Evolutionary conservation across 37 sponge, comb jelly and placozoan genomes (phyloP).

Genomic region (Eunapius fragilis): DNA sequence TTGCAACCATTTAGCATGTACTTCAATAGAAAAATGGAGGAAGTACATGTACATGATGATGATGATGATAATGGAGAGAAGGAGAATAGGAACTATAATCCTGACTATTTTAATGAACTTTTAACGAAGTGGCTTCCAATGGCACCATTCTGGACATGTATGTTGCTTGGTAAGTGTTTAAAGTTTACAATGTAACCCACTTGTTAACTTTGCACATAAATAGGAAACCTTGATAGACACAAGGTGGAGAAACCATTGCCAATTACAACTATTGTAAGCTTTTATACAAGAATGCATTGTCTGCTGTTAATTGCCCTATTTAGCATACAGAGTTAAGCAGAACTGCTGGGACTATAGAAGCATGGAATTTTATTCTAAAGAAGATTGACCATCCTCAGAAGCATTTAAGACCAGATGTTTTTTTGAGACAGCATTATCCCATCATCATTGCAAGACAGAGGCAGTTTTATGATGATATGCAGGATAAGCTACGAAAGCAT

Average conservation of each 20-base stretch:
- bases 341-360: constrained; percentile 9
- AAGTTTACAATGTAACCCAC: background rate
- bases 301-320: background rate
- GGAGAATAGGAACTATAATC: background rate
- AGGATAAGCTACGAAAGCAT: background rate
- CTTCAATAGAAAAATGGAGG: background rate
- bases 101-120: background rate
- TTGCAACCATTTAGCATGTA: background rate
- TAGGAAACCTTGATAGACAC: background rate
- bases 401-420: constrained; percentile 2
- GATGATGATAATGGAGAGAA: background rate
- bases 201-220: background rate
- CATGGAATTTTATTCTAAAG: constrained; percentile 13
- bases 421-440: background rate
- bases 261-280: background rate
- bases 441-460: background rate
- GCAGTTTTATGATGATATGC: constrained; percentile 1
- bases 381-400: constrained; percentile 5
- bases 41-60: background rate
- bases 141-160: background rate
- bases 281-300: background rate
- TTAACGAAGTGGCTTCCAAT: background rate
- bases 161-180: background rate
- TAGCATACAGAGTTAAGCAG: background rate
- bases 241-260: background rate